Base-by-base conservation (phyloP, 2,888 invertebrate species). In the Drosophila kuntzei region DNA sequence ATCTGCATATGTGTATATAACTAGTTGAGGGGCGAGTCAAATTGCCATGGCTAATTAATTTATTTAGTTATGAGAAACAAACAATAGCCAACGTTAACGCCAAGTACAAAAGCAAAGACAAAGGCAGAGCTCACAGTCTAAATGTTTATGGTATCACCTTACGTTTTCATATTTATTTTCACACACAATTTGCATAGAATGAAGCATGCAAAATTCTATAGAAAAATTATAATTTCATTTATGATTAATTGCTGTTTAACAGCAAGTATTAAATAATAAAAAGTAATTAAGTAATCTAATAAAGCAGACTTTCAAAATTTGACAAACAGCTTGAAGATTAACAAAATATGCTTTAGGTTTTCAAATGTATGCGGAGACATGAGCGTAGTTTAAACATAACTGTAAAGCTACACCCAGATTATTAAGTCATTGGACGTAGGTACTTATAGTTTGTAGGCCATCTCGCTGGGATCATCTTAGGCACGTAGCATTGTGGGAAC, bases 131-230 rank as follows among this genome's bases (percentile, higher is more conserved):
- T 27, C 47, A 47, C 50, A 72, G 65, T 82, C 82, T 71, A 72
- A 82, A 82, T 82, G 86, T 85, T 82, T 82, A 82, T 82, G 80
- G 77, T 82, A 82, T 77, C 75, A 82, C 71, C 79, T 82, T 79
- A 77, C 71, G 74, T 72, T 72, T 66, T 49, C 59, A 68, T 71
- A n/a, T 71, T 64, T 47, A 50, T 50, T 53, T 71, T 71, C 71
- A 78, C 75, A 63, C 67, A 68, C 59, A 57, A 77, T 85, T 85
- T 71, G 82, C 82, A 82, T 79, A 79, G 80, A 85, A 82, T 85
- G 64, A 66, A 66, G 43, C 58, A 51, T 53, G 60, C 51, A 39
- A 39, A 70, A 34, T 41, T 20, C 50, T 54, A 18, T 54, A 57
- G 29, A 18, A 20, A 37, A 47, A 47, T 61, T 34, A 34, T 37